Percentiles rank a stretch among this genome's conserved stretches.
Evolutionary conservation across 2,888 invertebrate genomes (phyloP).

Genomic region (Melanophora roralis): DNA sequence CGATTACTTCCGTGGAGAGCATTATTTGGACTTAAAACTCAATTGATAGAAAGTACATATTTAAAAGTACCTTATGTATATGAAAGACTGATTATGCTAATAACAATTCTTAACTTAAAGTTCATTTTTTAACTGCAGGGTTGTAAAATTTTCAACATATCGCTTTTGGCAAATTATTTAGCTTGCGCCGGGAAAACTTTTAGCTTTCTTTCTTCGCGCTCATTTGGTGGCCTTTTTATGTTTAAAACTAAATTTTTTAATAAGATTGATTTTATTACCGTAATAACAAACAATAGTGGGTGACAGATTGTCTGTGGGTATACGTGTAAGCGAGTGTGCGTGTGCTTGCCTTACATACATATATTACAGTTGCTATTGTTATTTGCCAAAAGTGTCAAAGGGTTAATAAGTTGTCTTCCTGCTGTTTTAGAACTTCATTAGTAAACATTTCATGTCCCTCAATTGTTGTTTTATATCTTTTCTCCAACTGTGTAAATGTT

Average conservation of each 20-base stretch:
- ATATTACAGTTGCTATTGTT: slow-evolving; percentile 47
- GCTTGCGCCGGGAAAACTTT: neutral
- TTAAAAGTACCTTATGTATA: too few species aligned
- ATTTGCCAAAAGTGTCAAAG: slow-evolving; percentile 69
- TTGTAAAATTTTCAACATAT: neutral
- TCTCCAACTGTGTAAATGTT: slow-evolving; percentile 60
- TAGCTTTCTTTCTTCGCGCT: neutral
- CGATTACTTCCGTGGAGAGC: too few species aligned
- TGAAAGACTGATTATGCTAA: too few species aligned
- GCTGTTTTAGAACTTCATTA: slow-evolving; percentile 75
- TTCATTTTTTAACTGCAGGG: too few species aligned
- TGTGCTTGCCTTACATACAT: slow-evolving; percentile 6
- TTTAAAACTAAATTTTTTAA: slow-evolving; percentile 67
- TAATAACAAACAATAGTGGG: slow-evolving; percentile 52
- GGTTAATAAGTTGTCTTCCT: slow-evolving; percentile 74
- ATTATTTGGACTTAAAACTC: too few species aligned
- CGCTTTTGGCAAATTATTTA: neutral
- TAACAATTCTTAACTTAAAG: too few species aligned
- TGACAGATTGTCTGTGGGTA: slow-evolving; percentile 29
- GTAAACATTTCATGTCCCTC: slow-evolving; percentile 62
- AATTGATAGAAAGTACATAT: too few species aligned
- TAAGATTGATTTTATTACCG: slow-evolving; percentile 75
- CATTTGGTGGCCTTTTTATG: slow-evolving; percentile 20
- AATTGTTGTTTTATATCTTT: slow-evolving; percentile 56
- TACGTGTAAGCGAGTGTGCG: neutral